A percentile compares a stretch with the other conserved stretches of the same genome.
These are phyloP conservation scores for Pantherophis guttatus DNA, from an alignment of 2,113 vertebrate species.

Conservation along the genomic window DNA sequence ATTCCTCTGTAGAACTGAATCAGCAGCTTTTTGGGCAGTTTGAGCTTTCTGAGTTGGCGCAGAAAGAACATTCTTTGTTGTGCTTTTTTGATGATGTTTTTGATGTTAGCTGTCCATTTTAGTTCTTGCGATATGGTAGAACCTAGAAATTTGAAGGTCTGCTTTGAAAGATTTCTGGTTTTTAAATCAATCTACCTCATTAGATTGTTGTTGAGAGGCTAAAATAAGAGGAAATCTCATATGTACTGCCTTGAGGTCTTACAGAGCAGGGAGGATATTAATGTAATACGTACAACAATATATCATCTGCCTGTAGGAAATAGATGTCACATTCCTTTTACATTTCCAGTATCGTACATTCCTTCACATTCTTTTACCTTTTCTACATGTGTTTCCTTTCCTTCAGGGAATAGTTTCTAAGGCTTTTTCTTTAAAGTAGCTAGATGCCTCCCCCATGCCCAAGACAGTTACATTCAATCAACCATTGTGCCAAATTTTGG, in stretches of 20 bases:
- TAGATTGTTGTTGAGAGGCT: background rate
- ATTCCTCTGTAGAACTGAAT: too few relatives aligned
- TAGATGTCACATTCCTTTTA: background rate
- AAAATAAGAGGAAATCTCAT: background rate
- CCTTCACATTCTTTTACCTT: background rate
- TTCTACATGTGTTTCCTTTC: background rate
- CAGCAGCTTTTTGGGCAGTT: too few relatives aligned
- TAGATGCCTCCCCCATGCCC: background rate
- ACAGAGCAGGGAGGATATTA: background rate
- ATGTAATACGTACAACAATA: background rate
- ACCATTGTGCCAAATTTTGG: background rate
- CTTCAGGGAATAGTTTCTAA: background rate
- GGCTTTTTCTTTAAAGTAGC: background rate
- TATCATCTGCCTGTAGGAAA: background rate
- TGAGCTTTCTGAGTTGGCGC: too few relatives aligned
- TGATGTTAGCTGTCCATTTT: too few relatives aligned
- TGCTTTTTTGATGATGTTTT: too few relatives aligned
- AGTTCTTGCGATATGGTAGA: too few relatives aligned
- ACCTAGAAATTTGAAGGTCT: too few relatives aligned
- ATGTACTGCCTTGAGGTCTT: background rate
- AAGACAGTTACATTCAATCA: background rate
- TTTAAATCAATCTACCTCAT: background rate
- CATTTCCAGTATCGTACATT: background rate
- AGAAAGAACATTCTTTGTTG: too few relatives aligned
- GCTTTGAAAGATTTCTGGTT: background rate